Conservation (phyloP, 1,140 invertebrate species). For the Saxidomus purpurata region DNA sequence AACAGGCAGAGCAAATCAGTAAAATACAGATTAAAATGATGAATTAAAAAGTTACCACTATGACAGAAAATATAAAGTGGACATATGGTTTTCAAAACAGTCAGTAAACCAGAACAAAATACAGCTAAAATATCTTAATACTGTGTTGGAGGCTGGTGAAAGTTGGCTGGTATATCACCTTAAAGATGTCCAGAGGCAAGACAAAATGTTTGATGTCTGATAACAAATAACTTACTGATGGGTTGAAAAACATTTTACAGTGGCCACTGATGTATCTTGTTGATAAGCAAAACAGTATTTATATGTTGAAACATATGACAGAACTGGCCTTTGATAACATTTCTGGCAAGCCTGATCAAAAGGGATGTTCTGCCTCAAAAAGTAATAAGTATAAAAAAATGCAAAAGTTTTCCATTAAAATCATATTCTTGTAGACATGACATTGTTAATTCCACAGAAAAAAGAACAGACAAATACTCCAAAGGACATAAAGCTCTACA, state of each 20-base stretch:
- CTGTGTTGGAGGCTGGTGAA: conserved; percentile 14
- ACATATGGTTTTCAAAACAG: not conserved
- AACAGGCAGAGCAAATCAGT: not conserved
- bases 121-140: not conserved
- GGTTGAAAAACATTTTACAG: not conserved
- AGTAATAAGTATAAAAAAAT: too few species aligned
- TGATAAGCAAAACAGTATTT: not conserved
- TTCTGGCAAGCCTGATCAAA: too few species aligned
- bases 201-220: not conserved
- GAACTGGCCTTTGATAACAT: too few species aligned
- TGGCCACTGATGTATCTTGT: not conserved
- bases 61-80: not conserved
- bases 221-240: conserved; percentile 4
- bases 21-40: not conserved
- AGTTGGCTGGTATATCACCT: not conserved
- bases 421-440: too few species aligned
- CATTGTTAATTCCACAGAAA: too few species aligned
- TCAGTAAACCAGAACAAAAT: conserved; percentile 12
- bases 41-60: not conserved
- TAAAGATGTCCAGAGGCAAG: conserved; percentile 7
- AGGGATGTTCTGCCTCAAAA: too few species aligned
- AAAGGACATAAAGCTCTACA: too few species aligned
- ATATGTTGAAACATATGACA: not conserved
- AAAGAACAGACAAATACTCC: too few species aligned
- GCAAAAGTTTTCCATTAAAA: too few species aligned